Percentiles rank a stretch among this genome's conserved stretches.
These are phyloP conservation scores for Pitta sordida DNA, from an alignment of 2,113 vertebrate genomes.

Conservation along the genomic window DNA sequence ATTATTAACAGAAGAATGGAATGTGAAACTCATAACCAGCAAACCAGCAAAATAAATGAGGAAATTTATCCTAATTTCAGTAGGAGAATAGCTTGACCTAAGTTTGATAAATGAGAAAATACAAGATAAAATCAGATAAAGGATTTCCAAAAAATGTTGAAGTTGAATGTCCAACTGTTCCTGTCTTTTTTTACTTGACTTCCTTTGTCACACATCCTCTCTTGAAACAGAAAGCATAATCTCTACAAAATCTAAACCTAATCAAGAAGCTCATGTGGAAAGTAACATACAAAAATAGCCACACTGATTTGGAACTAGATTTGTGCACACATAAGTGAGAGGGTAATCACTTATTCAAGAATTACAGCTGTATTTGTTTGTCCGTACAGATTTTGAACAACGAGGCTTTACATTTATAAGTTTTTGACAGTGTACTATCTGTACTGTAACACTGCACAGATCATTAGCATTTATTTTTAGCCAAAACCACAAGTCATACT, in stretches of 20 bases:
- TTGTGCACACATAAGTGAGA: not conserved
- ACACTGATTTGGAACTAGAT: not conserved
- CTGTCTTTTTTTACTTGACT: not conserved
- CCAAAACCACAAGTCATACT: constrained; percentile 33
- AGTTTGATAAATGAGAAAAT: not conserved
- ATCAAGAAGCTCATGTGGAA: not conserved
- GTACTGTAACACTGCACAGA: not conserved
- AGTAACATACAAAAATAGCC: not conserved
- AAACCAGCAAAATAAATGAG: not conserved
- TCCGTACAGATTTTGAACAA: not conserved
- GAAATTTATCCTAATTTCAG: not conserved
- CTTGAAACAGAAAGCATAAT: not conserved
- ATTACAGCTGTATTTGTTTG: not conserved
- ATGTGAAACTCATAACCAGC: not conserved
- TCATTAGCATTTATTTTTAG: constrained; percentile 48
- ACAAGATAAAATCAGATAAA: not conserved
- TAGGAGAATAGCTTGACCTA: not conserved
- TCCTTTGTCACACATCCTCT: not conserved
- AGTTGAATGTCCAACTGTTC: not conserved
- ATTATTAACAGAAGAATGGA: not conserved
- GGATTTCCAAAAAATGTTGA: not conserved
- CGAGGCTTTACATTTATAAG: not conserved
- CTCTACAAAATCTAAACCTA: not conserved
- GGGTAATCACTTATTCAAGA: not conserved
- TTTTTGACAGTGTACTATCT: constrained; percentile 51